These are phyloP conservation scores for Agrenia bidenticulata DNA, from an alignment of 2,888 invertebrate species.

Conservation along the genomic window DNA sequence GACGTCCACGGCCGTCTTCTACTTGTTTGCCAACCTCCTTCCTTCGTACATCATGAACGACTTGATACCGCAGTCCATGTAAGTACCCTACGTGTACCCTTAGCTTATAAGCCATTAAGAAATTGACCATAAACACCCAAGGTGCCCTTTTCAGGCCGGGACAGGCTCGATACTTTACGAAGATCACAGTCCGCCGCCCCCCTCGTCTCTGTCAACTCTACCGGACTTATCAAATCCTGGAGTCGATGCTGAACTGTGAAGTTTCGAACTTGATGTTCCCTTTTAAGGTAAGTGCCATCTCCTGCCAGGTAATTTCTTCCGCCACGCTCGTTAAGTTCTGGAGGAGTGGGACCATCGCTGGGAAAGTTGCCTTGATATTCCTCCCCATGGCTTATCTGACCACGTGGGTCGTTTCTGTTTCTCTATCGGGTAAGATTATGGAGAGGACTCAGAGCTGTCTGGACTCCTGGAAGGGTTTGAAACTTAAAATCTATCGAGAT, in stretches of 20 bases:
- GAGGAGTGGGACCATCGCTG: neutral
- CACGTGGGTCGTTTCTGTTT: neutral
- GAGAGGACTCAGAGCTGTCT: neutral
- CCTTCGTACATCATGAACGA: neutral
- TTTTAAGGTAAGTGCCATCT: neutral
- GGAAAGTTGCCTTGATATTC: neutral
- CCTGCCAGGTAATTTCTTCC: neutral
- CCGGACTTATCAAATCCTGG: neutral
- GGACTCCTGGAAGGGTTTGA: neutral
- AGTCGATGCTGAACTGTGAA: neutral
- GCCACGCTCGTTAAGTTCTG: constrained; percentile 2
- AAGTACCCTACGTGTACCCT: too few relatives aligned
- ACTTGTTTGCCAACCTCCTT: constrained; percentile 3
- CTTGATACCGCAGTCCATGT: constrained; percentile 4
- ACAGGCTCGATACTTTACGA: neutral
- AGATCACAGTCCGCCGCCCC: constrained; percentile 1
- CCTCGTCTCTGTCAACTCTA: constrained; percentile 10
- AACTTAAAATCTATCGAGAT: neutral
- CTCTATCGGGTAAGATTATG: neutral
- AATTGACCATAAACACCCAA: too few relatives aligned
- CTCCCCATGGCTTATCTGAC: neutral
- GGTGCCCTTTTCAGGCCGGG: constrained; percentile 9
- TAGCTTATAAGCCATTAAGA: too few relatives aligned
- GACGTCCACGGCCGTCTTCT: neutral
- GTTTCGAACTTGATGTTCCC: neutral